Evolutionary conservation across 2,797 vertebrate species (phyloP), one percentile per base, ranked within the genome.

Genomic region (Poliocrania exsul): DNA sequence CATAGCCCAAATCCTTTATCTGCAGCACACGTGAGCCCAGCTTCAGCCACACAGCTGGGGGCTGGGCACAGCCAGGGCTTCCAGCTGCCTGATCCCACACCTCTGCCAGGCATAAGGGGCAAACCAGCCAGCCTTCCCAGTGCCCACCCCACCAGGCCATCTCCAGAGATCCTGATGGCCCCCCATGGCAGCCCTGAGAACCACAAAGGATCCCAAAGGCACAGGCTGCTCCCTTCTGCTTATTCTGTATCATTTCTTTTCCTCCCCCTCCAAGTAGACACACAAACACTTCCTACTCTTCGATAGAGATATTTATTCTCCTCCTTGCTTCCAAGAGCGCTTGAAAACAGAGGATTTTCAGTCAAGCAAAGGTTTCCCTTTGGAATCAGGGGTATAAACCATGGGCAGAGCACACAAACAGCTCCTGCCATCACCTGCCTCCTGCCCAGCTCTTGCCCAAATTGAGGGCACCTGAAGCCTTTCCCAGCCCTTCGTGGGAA

Each of bases 231-330:
- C 47, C 70, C 44, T 82, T 61, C 83, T 57, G n/a, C 47, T 67
- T 6, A 61, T 42, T 47, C 65, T 2, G 0, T 12, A 25, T 3
- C 1, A 8, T 28, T 78, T 53, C 18, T 84, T 2, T 29, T 40
- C 62, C 58, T 78, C 61, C 69, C 24, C 35, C 84, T 86, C 72
- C 33, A 40, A 88, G 23, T 0, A 82, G 62, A 77, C 56, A 54
- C 56, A 75, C 10, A 51, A 37, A 93, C 82, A 46, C 73, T 72
- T 77, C 86, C 73, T n/a, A 81, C 72, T 82, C 79, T 81, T 40
- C 84, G 75, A 81, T 31, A 35, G 81, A 91, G 81, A 42, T 73
- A 92, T 53, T 90, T 89, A 51, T 90, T 80, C 83, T 3, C 6
- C 47, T 88, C 14, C 2, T 70, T 93, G 23, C 81, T 71, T 69